phyloP scores from a whole-genome alignment of 2,888 invertebrate genomes.

The Drosophila mimetica region DNA sequence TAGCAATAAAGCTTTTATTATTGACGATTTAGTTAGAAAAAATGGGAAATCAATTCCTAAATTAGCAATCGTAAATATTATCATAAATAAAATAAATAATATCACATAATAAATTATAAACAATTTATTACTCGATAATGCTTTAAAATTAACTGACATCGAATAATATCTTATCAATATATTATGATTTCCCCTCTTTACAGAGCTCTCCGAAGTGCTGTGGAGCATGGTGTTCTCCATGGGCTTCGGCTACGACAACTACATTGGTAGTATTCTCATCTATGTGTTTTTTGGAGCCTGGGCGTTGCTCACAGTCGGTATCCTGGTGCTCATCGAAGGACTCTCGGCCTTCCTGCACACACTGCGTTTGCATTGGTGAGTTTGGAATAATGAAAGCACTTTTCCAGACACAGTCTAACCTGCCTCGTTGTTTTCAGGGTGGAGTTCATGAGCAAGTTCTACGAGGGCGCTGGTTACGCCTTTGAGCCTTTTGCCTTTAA shows the following conservation, averaged over 20 bases:
- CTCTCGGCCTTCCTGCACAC: conserved; percentile 99
- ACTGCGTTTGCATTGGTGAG: conserved; percentile 97
- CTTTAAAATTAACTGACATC: not conserved
- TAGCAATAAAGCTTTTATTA: not conserved
- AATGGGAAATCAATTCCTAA: not conserved
- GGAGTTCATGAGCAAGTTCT: conserved; percentile 98
- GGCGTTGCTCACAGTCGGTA: conserved; percentile 95
- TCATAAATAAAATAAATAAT: not conserved
- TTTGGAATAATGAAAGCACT: conserved; percentile 15
- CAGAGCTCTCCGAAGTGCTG: conserved; percentile 94
- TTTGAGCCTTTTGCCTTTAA: conserved; percentile 95
- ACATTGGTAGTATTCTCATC: conserved; percentile 90
- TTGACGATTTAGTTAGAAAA: not conserved
- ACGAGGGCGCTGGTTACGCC: conserved; percentile 91
- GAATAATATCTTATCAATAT: not conserved
- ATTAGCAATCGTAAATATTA: not conserved
- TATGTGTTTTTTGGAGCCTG: conserved; percentile 95
- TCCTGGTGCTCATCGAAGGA: conserved; percentile 99
- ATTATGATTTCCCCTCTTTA: conserved; percentile 85
- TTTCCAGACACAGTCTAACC: not conserved
- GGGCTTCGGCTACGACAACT: conserved; percentile 87
- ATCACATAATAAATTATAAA: not conserved
- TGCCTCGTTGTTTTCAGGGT: conserved; percentile 87
- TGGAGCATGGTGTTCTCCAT: conserved; percentile 95
- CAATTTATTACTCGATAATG: not conserved